Evolutionary conservation across 2,888 invertebrate genomes (phyloP), one percentile per base, ranked within the genome.

Genomic region (Pogonocherus hispidulus): DNA sequence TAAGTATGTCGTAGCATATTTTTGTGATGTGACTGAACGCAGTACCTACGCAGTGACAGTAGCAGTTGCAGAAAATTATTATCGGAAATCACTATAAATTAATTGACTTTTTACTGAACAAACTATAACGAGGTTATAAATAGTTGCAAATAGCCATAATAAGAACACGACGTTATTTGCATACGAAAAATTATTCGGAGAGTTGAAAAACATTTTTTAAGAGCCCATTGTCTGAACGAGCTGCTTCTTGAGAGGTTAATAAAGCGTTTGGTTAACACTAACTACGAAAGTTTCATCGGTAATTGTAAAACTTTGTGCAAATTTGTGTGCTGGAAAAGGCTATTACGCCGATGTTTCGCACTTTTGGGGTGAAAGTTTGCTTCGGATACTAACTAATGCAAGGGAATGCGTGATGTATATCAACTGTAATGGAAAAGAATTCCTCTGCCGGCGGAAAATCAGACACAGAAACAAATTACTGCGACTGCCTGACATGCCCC

Each of bases 281-380:
- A 84, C 80, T 81, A 82, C 81, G 77, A 82, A 84, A 84, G 78
- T 82, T 83, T 76, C 73, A 41, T 62, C 77, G 78, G 82, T 84
- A 84, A 84, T 83, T 84, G 83, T 83, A 82, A 84, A 84, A 84
- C 82, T 84, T 84, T 78, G 74, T 74, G 74, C 71, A 81, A 83
- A 83, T 83, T 83, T 83, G 83, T 82, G 82, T 83, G 81, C 78
- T 62, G 79, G 78, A 78, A 64, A 73, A 69, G 79, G 78, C 81
- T 81, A 81, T 83, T 82, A 83, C 79, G 72, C 78, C 79, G 78
- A 80, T 82, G 82, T 83, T 83, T 81, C 82, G 80, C 81, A 81
- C 81, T 82, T 82, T 80, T 75, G 74, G 79, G 81, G 82, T 79
- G 80, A 81, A 81, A 82, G 79, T 82, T 81, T 78, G 74, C 76